Conservation (phyloP, 1,140 invertebrate species). For the Hesperophylax magnus region DNA sequence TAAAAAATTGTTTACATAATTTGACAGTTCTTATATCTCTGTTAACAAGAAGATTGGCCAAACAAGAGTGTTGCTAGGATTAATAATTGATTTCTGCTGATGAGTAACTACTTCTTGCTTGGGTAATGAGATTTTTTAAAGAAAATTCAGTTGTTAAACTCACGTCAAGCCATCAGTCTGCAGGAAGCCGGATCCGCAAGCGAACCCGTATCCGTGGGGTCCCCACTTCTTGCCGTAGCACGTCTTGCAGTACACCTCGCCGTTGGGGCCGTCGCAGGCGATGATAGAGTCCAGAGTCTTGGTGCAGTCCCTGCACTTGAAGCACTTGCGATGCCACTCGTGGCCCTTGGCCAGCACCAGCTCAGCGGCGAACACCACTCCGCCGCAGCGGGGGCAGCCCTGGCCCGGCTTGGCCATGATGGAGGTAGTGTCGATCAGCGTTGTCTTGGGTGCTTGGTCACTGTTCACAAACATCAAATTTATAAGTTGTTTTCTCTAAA, state of each 20-base stretch:
- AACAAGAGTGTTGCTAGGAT: no score
- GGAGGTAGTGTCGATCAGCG: conserved; percentile 82
- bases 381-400: conserved; percentile 91
- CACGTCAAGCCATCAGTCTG: conserved; percentile 90
- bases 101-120: no score
- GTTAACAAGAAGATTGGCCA: no score
- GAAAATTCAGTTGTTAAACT: conserved; percentile 63
- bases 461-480: conserved; percentile 60
- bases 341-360: conserved; percentile 89
- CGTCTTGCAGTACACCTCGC: conserved; percentile 93
- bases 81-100: no score
- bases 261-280: conserved; percentile 91
- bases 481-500: no score
- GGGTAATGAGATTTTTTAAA: no score
- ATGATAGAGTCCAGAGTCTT: conserved; percentile 94
- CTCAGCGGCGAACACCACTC: conserved; percentile 92
- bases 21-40: no score
- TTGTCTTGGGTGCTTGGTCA: conserved; percentile 79
- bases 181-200: conserved; percentile 93
- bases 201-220: conserved; percentile 95
- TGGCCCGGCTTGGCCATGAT: conserved; percentile 88
- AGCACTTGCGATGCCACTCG: conserved; percentile 98
- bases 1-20: no score
- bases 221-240: conserved; percentile 95
- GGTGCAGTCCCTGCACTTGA: conserved; percentile 95